These are phyloP conservation scores for Ptilonorhynchus violaceus DNA, from an alignment of 2,113 vertebrate genomes.

Conservation along the genomic window DNA sequence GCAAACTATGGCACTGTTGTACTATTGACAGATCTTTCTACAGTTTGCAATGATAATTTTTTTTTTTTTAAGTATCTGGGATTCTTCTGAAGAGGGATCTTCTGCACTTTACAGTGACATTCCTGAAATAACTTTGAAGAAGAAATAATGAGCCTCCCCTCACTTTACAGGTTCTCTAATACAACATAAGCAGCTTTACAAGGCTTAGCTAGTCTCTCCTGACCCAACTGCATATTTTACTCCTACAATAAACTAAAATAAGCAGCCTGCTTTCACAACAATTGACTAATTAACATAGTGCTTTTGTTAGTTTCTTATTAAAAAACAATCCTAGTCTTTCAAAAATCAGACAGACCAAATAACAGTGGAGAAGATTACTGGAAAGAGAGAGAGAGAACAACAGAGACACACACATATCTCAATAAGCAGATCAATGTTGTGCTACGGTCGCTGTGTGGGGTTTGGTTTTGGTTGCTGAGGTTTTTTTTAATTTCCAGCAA, in stretches of 20 bases:
- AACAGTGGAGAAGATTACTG: background rate
- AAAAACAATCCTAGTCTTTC: background rate
- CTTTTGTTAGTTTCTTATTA: background rate
- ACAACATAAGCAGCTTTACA: constrained; percentile 73
- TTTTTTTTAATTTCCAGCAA: background rate
- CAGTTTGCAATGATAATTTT: background rate
- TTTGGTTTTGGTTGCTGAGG: background rate
- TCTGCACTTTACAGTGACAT: constrained; percentile 34
- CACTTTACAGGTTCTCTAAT: constrained; percentile 68
- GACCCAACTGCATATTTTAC: constrained; percentile 60
- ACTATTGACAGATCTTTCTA: background rate
- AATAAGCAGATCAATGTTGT: background rate
- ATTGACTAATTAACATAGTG: background rate
- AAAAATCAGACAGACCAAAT: background rate
- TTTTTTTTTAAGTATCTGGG: background rate
- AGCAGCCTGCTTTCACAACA: constrained; percentile 24
- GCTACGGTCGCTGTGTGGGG: background rate
- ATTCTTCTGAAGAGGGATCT: constrained; percentile 25
- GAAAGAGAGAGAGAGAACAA: background rate
- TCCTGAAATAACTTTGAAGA: constrained; percentile 74
- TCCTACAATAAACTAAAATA: constrained; percentile 62
- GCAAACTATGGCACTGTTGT: background rate
- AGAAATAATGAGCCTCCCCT: constrained; percentile 64
- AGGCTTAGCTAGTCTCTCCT: constrained; percentile 61
- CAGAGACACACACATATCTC: background rate